Conservation (phyloP, 2,113 vertebrate genomes). For the Embiotoca jacksoni region DNA sequence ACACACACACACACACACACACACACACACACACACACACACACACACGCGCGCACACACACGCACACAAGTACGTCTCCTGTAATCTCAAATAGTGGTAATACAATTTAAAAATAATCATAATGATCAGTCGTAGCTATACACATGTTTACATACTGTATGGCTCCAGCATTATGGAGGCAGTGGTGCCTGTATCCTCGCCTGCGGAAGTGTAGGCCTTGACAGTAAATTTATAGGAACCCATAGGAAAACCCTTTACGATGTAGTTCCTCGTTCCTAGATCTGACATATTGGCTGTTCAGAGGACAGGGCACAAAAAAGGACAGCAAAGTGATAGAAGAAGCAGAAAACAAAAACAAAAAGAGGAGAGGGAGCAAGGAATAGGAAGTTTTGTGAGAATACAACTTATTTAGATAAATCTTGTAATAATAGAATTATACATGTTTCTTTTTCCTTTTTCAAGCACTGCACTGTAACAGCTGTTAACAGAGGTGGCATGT, state of each 20-base stretch:
- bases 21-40: too few relatives aligned
- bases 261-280: conserved; percentile 57
- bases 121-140: too few relatives aligned
- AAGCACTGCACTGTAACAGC: background rate
- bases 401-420: background rate
- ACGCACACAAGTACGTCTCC: too few relatives aligned
- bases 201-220: conserved; percentile 83
- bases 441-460: background rate
- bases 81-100: background rate
- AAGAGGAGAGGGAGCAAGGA: background rate
- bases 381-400: background rate
- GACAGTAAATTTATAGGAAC: conserved; percentile 82
- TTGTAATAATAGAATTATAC: background rate
- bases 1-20: too few relatives aligned
- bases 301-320: background rate
- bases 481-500: background rate
- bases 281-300: conserved; percentile 76
- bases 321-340: background rate
- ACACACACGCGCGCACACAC: too few relatives aligned
- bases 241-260: conserved; percentile 65
- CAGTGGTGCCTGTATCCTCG: conserved; percentile 71
- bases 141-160: conserved; percentile 64
- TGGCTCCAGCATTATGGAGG: conserved; percentile 70
- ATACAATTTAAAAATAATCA: background rate
- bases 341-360: background rate